A percentile compares a stretch with the other conserved stretches of the same genome.
Evolutionary conservation across 2,888 invertebrate genomes (phyloP).

Genomic region (Calliphora vomitoria): DNA sequence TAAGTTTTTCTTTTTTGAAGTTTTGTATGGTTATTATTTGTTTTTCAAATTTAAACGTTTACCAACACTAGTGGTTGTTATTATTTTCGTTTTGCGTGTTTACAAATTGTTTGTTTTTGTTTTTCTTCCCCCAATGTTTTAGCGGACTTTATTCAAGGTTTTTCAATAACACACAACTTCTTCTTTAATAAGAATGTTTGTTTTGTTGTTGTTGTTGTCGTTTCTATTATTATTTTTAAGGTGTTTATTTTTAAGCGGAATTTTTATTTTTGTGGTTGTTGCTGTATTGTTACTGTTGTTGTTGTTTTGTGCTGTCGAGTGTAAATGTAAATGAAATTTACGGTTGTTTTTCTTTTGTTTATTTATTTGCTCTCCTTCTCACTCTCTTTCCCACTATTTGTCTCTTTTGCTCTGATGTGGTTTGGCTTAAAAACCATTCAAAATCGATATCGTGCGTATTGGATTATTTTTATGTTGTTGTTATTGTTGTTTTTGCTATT

Average conservation of each 20-base stretch:
- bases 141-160: constrained; percentile 68
- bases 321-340: constrained; percentile 62
- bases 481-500: constrained; percentile 36
- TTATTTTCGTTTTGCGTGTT: constrained; percentile 47
- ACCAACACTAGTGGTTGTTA: constrained; percentile 61
- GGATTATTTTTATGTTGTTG: constrained; percentile 46
- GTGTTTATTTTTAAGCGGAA: constrained; percentile 63
- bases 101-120: constrained; percentile 58
- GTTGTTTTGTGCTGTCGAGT: constrained; percentile 52
- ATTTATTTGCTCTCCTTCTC: constrained; percentile 28
- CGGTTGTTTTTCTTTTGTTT: constrained; percentile 58
- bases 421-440: constrained; percentile 49
- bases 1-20: background rate
- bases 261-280: constrained; percentile 24
- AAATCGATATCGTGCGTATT: constrained; percentile 68
- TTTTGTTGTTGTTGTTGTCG: constrained; percentile 7
- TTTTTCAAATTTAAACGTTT: constrained; percentile 37
- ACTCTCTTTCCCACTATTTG: constrained; percentile 21
- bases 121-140: constrained; percentile 52
- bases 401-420: constrained; percentile 53
- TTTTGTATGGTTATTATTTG: background rate
- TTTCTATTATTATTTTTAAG: constrained; percentile 33
- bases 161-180: constrained; percentile 52
- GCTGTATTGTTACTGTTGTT: constrained; percentile 6
- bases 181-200: constrained; percentile 47